Conservation (phyloP, 2,797 vertebrate genomes). For the Poeciliopsis infans region DNA sequence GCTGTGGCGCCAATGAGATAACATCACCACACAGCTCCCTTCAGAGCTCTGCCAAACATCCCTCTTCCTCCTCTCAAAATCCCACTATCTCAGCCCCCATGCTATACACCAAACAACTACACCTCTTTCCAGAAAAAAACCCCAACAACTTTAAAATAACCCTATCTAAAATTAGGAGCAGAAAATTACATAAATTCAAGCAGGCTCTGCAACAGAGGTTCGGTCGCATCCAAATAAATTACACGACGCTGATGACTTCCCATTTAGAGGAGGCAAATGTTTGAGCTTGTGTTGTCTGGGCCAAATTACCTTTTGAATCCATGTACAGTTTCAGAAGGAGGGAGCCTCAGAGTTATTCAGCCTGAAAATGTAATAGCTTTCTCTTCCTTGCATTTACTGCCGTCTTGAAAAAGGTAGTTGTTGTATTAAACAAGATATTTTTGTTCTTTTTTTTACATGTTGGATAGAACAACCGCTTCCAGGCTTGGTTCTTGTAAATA, state of each 20-base stretch:
- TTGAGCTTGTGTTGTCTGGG: constrained; percentile 16
- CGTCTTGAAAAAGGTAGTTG: constrained; percentile 3
- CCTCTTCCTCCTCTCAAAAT: constrained; percentile 47
- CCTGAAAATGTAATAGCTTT: constrained; percentile 21
- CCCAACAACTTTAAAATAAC: constrained; percentile 17
- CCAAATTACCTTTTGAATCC: constrained; percentile 24
- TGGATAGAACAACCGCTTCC: constrained; percentile 12
- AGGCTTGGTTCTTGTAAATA: constrained; percentile 11
- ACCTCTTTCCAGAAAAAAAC: constrained; percentile 28
- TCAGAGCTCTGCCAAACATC: constrained; percentile 55
- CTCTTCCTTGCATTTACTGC: constrained; percentile 12
- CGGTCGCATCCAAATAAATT: constrained; percentile 1
- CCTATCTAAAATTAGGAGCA: constrained; percentile 26
- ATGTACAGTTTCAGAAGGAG: constrained; percentile 1
- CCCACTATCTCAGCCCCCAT: constrained; percentile 36
- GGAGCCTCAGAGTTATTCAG: constrained; percentile 13
- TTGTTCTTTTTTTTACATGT: not conserved
- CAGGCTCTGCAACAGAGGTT: constrained; percentile 10
- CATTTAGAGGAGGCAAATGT: constrained; percentile 6
- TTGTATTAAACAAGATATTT: constrained; percentile 15
- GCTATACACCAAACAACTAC: constrained; percentile 28
- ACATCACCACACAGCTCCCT: constrained; percentile 63
- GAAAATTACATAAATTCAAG: constrained; percentile 17
- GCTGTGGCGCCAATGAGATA: constrained; percentile 62
- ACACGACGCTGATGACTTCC: constrained; percentile 1